Evolutionary conservation across 1,140 invertebrate species (phyloP).

Genomic region (Drosophila tsacasi): DNA sequence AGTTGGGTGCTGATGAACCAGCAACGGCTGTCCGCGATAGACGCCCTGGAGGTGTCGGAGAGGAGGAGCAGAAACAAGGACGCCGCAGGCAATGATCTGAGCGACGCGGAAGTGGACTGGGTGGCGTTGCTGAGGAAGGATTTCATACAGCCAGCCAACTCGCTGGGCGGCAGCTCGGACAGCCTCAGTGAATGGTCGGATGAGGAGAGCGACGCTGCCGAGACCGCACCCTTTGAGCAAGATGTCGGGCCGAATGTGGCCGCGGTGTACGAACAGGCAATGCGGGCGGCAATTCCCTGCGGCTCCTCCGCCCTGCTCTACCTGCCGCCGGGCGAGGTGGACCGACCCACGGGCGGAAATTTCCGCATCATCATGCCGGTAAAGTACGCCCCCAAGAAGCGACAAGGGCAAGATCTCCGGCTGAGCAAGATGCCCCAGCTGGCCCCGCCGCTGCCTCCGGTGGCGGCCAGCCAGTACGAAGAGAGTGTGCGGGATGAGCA

Average conservation of each 20-base stretch:
- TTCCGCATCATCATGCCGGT: conserved; percentile 20
- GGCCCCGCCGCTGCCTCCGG: not conserved
- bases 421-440: conserved; percentile 9
- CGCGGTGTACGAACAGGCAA: conserved; percentile 7
- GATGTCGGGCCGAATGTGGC: no score
- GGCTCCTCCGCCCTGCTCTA: not conserved
- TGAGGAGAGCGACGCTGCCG: not conserved
- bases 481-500: not conserved
- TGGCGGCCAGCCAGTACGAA: not conserved
- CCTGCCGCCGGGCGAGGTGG: not conserved
- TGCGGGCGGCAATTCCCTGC: not conserved
- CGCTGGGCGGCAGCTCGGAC: conserved; percentile 2
- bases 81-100: not conserved
- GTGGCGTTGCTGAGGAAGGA: conserved; percentile 48
- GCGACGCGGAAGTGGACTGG: conserved; percentile 47
- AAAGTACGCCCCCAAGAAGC: not conserved
- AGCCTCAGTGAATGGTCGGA: conserved; percentile 46
- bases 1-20: conserved; percentile 39
- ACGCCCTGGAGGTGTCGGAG: conserved; percentile 2
- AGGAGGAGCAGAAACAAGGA: not conserved
- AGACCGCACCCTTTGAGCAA: not conserved
- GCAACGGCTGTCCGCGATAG: not conserved
- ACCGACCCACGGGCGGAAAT: not conserved
- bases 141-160: conserved; percentile 6
- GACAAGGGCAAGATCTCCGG: not conserved